phyloP scores from a whole-genome alignment of 2,888 invertebrate species.

The Dolichomitus sp. region DNA sequence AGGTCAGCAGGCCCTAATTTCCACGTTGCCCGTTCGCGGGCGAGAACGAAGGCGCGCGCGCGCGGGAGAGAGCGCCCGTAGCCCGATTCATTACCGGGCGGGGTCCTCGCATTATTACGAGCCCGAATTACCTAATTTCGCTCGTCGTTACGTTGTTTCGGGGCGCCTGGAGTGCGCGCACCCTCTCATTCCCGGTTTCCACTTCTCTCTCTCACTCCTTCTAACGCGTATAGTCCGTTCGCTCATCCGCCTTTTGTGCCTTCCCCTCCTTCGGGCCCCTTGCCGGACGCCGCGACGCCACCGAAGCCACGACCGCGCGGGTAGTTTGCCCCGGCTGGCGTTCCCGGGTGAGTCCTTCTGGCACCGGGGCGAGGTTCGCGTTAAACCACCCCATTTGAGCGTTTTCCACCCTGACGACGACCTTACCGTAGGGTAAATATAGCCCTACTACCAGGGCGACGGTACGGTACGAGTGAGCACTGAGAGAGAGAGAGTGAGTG shows the following conservation, averaged over 20 bases:
- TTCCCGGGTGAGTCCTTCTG: constrained; percentile 82
- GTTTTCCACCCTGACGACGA: constrained; percentile 86
- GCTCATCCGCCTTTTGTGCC: constrained; percentile 54
- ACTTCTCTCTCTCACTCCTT: constrained; percentile 29
- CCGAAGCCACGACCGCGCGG: constrained; percentile 54
- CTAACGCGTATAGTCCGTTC: constrained; percentile 22
- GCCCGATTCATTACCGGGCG: constrained; percentile 84
- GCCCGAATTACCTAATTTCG: constrained; percentile 86
- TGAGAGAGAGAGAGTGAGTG: background rate
- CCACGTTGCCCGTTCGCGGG: constrained; percentile 66
- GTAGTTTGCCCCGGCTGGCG: constrained; percentile 57
- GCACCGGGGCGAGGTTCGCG: constrained; percentile 83
- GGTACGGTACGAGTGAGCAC: constrained; percentile 65
- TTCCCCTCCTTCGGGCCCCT: constrained; percentile 23
- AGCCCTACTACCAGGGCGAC: constrained; percentile 70
- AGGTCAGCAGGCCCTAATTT: constrained; percentile 82
- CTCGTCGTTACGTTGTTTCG: constrained; percentile 85
- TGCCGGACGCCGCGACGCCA: constrained; percentile 63
- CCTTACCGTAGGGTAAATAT: constrained; percentile 83
- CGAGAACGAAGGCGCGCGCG: constrained; percentile 15
- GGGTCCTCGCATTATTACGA: constrained; percentile 84
- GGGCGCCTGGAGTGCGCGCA: constrained; percentile 55
- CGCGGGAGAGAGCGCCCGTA: constrained; percentile 48
- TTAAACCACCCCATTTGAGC: constrained; percentile 86
- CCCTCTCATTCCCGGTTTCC: constrained; percentile 39